A percentile compares a stretch with the other conserved stretches of the same genome.
phyloP scores from a whole-genome alignment of 2,113 vertebrate genomes.

The Athene noctua region DNA sequence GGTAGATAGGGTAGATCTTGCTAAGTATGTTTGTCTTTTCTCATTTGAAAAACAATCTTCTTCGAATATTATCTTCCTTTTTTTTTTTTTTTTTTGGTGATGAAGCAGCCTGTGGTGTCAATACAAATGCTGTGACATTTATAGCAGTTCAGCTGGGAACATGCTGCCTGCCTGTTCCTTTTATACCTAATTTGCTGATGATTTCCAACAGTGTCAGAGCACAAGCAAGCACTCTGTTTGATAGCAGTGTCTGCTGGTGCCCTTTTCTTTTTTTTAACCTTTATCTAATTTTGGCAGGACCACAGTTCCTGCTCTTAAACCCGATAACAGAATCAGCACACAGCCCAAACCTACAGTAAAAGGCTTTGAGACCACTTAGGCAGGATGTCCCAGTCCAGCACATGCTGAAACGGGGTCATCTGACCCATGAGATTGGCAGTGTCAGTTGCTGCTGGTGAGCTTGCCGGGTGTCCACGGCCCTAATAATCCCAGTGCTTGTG shows the following conservation, averaged over 20 bases:
- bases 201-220: conserved; percentile 21
- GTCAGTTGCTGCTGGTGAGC: not conserved
- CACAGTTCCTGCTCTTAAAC: conserved; percentile 46
- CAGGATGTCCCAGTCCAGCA: not conserved
- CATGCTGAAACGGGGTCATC: not conserved
- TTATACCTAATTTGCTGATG: conserved; percentile 46
- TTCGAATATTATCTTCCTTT: not conserved
- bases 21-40: not conserved
- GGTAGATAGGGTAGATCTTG: not conserved
- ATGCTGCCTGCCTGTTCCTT: not conserved
- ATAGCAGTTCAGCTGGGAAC: conserved; percentile 43
- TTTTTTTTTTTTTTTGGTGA: not conserved
- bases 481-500: not conserved
- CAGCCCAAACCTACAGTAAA: not conserved
- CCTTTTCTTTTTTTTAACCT: not conserved
- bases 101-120: not conserved
- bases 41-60: not conserved
- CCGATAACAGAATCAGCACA: not conserved
- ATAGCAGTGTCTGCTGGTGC: conserved; percentile 14
- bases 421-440: not conserved
- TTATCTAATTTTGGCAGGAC: conserved; percentile 51
- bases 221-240: conserved; percentile 16
- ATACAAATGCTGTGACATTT: conserved; percentile 26
- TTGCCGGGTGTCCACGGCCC: not conserved
- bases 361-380: not conserved